These are phyloP conservation scores for Alaudala cheleensis DNA, from an alignment of 2,113 vertebrate species.

Conservation along the genomic window DNA sequence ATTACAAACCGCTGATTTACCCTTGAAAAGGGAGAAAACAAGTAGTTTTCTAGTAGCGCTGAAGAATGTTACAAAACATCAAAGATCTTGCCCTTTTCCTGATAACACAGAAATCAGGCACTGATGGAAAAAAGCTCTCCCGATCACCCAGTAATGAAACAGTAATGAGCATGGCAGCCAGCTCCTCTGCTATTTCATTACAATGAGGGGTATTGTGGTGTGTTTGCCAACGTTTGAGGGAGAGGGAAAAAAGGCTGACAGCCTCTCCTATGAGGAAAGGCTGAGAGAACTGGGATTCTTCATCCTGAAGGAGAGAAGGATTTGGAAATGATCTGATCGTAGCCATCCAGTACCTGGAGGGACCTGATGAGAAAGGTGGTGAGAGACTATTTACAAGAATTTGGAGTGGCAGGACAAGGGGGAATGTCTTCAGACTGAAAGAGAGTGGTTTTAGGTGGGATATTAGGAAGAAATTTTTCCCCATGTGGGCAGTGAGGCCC, in stretches of 20 bases:
- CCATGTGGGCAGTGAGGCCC: fast-evolving
- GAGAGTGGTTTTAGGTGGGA: not conserved
- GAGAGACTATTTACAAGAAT: not conserved
- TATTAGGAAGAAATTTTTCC: not conserved
- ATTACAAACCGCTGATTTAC: conserved; percentile 28
- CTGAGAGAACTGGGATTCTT: not conserved
- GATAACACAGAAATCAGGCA: conserved; percentile 35
- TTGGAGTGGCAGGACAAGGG: not conserved
- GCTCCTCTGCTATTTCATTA: conserved; percentile 7
- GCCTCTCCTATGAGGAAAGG: not conserved
- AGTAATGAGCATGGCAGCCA: conserved; percentile 28
- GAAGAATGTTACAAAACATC: conserved; percentile 47
- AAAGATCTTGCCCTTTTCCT: conserved; percentile 45
- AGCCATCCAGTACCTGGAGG: not conserved
- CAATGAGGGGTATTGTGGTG: not conserved
- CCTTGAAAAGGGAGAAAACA: conserved; percentile 55
- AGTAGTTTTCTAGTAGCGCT: not conserved
- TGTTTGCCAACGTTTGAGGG: not conserved
- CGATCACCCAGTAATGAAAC: conserved; percentile 18
- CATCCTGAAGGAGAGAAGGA: not conserved
- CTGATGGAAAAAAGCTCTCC: conserved; percentile 21
- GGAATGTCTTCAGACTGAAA: not conserved
- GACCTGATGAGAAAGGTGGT: not conserved
- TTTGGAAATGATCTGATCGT: not conserved
- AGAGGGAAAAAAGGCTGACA: not conserved